Evolutionary conservation across 2,113 vertebrate genomes (phyloP).

Genomic region (Sapajus apella): DNA sequence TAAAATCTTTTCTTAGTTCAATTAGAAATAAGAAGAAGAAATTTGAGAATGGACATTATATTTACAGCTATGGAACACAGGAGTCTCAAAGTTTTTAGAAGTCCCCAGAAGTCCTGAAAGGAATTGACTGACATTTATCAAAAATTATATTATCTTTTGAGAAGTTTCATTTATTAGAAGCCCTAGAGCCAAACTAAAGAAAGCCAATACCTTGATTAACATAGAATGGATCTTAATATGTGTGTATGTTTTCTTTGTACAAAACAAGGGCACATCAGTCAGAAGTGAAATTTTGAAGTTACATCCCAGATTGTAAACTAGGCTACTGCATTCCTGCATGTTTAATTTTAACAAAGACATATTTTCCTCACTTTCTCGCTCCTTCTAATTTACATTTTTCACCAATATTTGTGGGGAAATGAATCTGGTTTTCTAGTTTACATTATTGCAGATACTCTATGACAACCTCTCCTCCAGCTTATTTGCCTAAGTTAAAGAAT

Average conservation of each 20-base stretch:
- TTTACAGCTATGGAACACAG: not conserved
- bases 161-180: not conserved
- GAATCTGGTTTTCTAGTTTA: not conserved
- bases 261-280: not conserved
- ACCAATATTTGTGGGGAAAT: not conserved
- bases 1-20: not conserved
- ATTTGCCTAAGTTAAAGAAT: conserved; percentile 8
- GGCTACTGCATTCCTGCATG: not conserved
- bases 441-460: not conserved
- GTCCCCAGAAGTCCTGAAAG: not conserved
- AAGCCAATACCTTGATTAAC: not conserved
- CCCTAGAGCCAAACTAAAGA: not conserved
- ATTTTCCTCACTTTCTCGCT: not conserved
- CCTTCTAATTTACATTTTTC: not conserved
- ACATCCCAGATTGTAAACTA: not conserved
- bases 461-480: not conserved
- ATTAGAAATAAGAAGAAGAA: conserved; percentile 14
- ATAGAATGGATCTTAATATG: not conserved
- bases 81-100: not conserved
- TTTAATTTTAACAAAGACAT: conserved; percentile 31
- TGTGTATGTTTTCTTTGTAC: not conserved
- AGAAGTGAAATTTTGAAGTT: not conserved
- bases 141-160: not conserved
- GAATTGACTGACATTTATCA: not conserved
- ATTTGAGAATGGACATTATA: not conserved